phyloP scores from a whole-genome alignment of 1,140 invertebrate genomes.

The Camponotus pennsylvanicus region DNA sequence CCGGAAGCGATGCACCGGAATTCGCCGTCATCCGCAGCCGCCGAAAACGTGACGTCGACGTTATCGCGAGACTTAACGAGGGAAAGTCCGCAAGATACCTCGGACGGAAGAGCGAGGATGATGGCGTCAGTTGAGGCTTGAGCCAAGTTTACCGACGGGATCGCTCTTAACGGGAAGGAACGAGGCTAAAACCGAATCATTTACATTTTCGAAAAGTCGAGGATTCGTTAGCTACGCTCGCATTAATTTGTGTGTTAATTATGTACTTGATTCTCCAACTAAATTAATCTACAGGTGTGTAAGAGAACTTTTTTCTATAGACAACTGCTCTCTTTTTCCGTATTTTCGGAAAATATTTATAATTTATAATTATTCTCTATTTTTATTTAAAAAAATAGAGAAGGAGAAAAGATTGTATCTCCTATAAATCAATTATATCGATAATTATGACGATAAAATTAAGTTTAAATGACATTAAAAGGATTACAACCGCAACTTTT shows the following conservation, averaged over 20 bases:
- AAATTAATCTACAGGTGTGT: background rate
- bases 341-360: no score
- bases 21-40: slow-evolving; percentile 50
- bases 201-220: background rate
- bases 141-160: background rate
- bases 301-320: no score
- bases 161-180: background rate
- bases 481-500: background rate
- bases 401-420: no score
- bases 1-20: slow-evolving; percentile 26
- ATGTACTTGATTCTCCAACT: background rate
- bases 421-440: no score
- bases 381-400: no score
- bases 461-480: no score
- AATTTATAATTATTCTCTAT: no score
- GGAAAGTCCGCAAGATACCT: slow-evolving; percentile 36
- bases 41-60: slow-evolving; percentile 59
- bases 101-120: background rate
- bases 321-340: no score
- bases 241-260: background rate
- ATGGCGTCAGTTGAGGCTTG: background rate
- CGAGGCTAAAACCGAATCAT: background rate
- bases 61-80: slow-evolving; percentile 49
- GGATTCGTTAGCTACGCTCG: background rate
- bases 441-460: no score